These are phyloP conservation scores for Sogatella furcifera DNA, from an alignment of 1,140 invertebrate species.

Conservation along the genomic window DNA sequence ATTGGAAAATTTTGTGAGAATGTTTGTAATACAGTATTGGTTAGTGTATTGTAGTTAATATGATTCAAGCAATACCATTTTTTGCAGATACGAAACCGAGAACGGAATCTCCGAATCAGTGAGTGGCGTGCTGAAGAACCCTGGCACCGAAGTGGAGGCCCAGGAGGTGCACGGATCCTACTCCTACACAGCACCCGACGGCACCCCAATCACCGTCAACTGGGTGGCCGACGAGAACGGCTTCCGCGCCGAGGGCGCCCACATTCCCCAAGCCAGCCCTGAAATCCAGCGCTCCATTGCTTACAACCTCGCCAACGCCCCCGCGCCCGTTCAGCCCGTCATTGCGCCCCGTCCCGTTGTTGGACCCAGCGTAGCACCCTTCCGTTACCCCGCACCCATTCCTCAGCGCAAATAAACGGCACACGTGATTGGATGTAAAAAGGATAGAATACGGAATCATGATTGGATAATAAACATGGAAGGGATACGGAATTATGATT, in stretches of 20 bases:
- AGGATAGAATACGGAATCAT: too few species aligned
- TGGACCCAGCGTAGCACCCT: background rate
- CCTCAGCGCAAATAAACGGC: too few species aligned
- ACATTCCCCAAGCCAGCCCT: conserved; percentile 71
- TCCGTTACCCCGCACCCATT: background rate
- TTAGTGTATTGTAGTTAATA: too few species aligned
- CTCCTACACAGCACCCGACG: conserved; percentile 43
- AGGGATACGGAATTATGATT: too few species aligned
- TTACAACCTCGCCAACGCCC: background rate
- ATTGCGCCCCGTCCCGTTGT: background rate
- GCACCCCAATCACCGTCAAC: conserved; percentile 52
- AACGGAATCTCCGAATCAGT: conserved; percentile 75
- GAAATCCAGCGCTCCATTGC: conserved; percentile 71
- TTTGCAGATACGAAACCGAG: conserved; percentile 69
- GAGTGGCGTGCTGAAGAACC: conserved; percentile 59
- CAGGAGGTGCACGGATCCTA: conserved; percentile 65
- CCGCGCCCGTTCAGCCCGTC: background rate
- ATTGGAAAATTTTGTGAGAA: too few species aligned
- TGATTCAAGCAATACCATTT: too few species aligned
- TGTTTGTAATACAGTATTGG: too few species aligned
- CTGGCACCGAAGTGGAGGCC: conserved; percentile 49
- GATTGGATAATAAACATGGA: too few species aligned
- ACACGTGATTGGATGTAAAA: too few species aligned
- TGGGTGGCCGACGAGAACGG: conserved; percentile 76
- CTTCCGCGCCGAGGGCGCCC: conserved; percentile 66